These are phyloP conservation scores for Pangasius djambal DNA, from an alignment of 2,797 vertebrate genomes.

Conservation along the genomic window DNA sequence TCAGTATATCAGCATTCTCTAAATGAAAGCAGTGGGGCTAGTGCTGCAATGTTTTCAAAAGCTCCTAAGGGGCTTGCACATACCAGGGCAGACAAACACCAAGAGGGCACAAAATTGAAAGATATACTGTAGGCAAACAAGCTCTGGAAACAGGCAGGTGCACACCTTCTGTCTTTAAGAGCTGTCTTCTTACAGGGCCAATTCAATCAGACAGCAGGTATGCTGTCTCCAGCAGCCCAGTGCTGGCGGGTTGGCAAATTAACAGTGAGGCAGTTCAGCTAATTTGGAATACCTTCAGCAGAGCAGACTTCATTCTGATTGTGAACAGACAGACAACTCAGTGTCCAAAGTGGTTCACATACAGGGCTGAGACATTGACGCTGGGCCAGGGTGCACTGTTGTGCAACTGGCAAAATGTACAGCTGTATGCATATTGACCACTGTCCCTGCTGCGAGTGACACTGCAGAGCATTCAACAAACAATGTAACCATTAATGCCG, in stretches of 20 bases:
- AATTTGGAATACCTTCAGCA: background rate
- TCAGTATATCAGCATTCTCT: background rate
- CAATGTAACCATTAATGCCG: background rate
- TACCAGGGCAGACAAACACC: background rate
- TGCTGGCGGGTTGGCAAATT: background rate
- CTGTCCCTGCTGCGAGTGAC: background rate
- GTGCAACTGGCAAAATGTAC: background rate
- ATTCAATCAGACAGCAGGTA: background rate
- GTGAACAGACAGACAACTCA: constrained; percentile 8
- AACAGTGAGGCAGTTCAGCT: constrained; percentile 7
- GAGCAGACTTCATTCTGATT: background rate
- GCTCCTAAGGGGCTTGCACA: background rate
- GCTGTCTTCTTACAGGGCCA: background rate
- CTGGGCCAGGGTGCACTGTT: background rate
- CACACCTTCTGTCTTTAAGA: background rate
- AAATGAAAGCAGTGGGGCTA: background rate
- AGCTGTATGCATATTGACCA: background rate
- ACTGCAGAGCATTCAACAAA: background rate
- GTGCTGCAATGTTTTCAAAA: background rate
- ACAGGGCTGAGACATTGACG: background rate
- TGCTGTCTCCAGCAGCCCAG: background rate
- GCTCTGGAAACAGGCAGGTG: background rate
- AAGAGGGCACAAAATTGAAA: background rate
- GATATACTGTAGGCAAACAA: background rate
- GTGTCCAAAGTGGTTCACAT: background rate